Conservation (phyloP, 2,888 invertebrate species). For the Sesamia inferens region DNA sequence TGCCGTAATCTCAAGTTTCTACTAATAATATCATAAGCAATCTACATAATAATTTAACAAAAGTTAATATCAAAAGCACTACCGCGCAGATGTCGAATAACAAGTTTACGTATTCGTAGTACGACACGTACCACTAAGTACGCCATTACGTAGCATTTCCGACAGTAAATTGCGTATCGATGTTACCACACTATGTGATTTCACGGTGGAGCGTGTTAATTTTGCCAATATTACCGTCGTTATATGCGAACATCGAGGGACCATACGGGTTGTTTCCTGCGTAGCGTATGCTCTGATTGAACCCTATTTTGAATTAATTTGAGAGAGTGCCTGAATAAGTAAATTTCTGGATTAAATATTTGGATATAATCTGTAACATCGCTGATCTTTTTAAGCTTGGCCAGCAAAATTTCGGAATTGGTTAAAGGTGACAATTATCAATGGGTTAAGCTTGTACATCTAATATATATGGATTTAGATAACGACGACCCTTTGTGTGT, state of each 20-base stretch:
- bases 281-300: constrained; percentile 45
- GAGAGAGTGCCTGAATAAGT: constrained; percentile 19
- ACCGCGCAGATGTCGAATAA: constrained; percentile 57
- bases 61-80: constrained; percentile 54
- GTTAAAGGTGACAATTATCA: neutral
- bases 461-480: neutral
- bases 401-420: neutral
- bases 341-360: constrained; percentile 13
- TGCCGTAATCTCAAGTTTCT: constrained; percentile 21
- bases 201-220: constrained; percentile 77
- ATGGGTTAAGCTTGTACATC: neutral
- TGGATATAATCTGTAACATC: neutral
- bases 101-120: constrained; percentile 67
- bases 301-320: constrained; percentile 38
- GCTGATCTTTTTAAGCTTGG: neutral
- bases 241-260: constrained; percentile 48
- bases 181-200: constrained; percentile 76
- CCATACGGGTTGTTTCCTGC: constrained; percentile 50
- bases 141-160: constrained; percentile 68
- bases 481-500: neutral
- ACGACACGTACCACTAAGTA: constrained; percentile 66
- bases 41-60: constrained; percentile 47
- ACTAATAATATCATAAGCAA: constrained; percentile 39
- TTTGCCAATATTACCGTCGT: constrained; percentile 71
- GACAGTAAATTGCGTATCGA: constrained; percentile 77